Base-by-base conservation (phyloP, 2,888 invertebrate genomes). In the Troides oblongomaculatus region DNA sequence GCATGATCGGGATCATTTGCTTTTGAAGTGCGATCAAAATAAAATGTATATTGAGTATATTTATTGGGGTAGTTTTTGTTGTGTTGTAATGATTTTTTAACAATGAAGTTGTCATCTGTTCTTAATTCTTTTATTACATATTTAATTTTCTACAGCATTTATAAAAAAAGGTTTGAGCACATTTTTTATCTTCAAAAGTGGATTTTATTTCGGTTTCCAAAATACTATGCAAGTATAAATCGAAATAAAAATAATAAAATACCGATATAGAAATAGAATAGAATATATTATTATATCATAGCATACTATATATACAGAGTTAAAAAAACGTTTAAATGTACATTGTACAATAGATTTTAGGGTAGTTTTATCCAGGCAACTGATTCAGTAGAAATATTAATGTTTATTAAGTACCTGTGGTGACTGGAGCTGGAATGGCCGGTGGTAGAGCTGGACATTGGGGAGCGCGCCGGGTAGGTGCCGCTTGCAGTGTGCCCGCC, bases 391-490 rank as follows among this genome's bases (percentile, higher is more conserved):
- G 18, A 53, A 53, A 7, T 53, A 58, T 6, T 21, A 57, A 57
- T 57, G 23, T 18, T 18, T 58, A 23, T 58, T 69, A n/a, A 43
- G 59, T 70, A 91, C 92, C 92, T 92, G 90, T 92, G 92, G 77
- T 92, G 92, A 72, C 92, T 92, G 70, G 92, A 92, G 81, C 89
- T 90, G 46, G 92, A 92, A 74, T 92, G 92, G 0, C 91, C 92
- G 56, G 92, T 92, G 12, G 92, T 92, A 18, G 92, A 90, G 74
- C 89, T 90, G 74, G 92, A 92, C 82, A 92, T 85, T 0, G 92
- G 92, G 0, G 92, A 92, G 21, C 92, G 83, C 17, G 91, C 92
- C 0, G 90, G 89, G 70, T 88, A 92, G 56, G 81, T 82, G 62
- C 85, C 83, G 7, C 79, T 84, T 72, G 61, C 78, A n/a, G 74